Evolutionary conservation across 2,888 invertebrate species (phyloP).

Genomic region (Colostygia pectinataria): DNA sequence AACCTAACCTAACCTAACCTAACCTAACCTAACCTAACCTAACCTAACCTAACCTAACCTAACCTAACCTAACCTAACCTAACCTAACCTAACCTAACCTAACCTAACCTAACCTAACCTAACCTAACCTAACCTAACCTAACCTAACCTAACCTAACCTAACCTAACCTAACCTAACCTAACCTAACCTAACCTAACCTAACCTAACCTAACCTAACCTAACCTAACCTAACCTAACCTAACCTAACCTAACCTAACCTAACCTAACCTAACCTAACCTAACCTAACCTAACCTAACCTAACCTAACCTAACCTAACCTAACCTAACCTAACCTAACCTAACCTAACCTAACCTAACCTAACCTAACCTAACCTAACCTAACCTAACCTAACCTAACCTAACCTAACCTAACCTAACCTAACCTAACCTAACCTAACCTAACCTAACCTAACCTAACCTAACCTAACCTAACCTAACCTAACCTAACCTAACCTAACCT

Average conservation of each 20-base stretch:
- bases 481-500: constrained; percentile 23
- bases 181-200: constrained; percentile 16
- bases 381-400: constrained; percentile 24
- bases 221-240: constrained; percentile 15
- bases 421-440: constrained; percentile 20
- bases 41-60: constrained; percentile 32
- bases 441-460: constrained; percentile 16
- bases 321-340: constrained; percentile 22
- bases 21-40: constrained; percentile 32
- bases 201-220: constrained; percentile 19
- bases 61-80: constrained; percentile 34
- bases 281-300: constrained; percentile 21
- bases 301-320: constrained; percentile 21
- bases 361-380: constrained; percentile 24
- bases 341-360: constrained; percentile 27
- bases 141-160: constrained; percentile 18
- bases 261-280: constrained; percentile 21
- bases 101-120: constrained; percentile 27
- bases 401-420: constrained; percentile 17
- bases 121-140: constrained; percentile 23
- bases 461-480: constrained; percentile 13
- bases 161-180: constrained; percentile 17
- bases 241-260: constrained; percentile 22
- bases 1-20: constrained; percentile 33
- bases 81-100: constrained; percentile 32